Evolutionary conservation across 1,140 invertebrate species (phyloP).

Genomic region (Caenorhabditis brenneri): DNA sequence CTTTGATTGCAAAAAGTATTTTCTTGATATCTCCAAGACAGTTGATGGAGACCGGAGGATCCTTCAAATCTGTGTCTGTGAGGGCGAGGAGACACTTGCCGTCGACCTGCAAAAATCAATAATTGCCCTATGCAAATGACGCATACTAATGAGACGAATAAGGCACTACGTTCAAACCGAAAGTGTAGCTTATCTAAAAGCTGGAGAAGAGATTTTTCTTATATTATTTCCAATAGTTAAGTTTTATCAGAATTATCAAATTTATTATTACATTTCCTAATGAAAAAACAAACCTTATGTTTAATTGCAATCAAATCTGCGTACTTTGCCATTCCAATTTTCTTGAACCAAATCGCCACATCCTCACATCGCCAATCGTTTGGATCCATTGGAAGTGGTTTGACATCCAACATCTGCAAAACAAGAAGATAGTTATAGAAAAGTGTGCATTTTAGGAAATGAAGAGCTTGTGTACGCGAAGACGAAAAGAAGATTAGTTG

Average conservation of each 20-base stretch:
- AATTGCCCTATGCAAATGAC: neutral
- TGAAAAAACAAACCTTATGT: slow-evolving; percentile 17
- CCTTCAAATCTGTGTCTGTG: slow-evolving; percentile 59
- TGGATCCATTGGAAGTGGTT: neutral
- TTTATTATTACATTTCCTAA: no score
- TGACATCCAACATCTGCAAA: slow-evolving; percentile 13
- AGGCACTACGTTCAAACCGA: no score
- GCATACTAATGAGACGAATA: neutral
- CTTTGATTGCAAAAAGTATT: slow-evolving; percentile 48
- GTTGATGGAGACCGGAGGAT: slow-evolving; percentile 54
- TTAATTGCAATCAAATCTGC: slow-evolving; percentile 28
- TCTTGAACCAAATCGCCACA: neutral
- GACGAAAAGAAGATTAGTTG: slow-evolving; percentile 1
- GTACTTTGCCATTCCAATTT: slow-evolving; percentile 29
- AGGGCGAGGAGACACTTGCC: slow-evolving; percentile 55
- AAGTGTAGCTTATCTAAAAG: no score
- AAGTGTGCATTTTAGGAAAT: slow-evolving; percentile 18
- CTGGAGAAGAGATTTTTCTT: no score
- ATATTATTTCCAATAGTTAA: no score
- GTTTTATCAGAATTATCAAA: no score
- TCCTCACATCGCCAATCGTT: slow-evolving; percentile 16
- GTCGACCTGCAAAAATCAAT: slow-evolving; percentile 58
- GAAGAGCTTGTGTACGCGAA: slow-evolving; percentile 11
- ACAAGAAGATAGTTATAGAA: neutral
- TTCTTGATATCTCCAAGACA: slow-evolving; percentile 61